Evolutionary conservation across 2,888 invertebrate genomes (phyloP), one percentile per base, ranked within the genome.

Genomic region (Erebia palarica): DNA sequence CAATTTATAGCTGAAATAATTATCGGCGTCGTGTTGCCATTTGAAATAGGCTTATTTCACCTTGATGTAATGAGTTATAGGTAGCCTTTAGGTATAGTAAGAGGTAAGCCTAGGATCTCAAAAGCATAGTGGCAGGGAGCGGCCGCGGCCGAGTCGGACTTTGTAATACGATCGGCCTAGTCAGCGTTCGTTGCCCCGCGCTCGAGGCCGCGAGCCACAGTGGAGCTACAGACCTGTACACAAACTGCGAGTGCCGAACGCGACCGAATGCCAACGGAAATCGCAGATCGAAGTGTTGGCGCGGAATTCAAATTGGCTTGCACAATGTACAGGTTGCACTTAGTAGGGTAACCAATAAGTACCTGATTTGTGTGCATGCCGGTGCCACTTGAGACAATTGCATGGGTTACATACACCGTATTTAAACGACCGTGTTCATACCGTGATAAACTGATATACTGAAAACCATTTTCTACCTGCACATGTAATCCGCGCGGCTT

Each of bases 131-230:
- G 90, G 89, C 87, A 89, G 91, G 91, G 92, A 90, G 90, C 87
- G 91, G 90, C 87, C 86, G 84, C 86, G 85, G 86, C 80, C 84
- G 82, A 85, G 84, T 91, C 90, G 91, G 92, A 92, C 92, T 92
- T 91, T 91, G 91, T 92, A 92, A 91, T 91, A 89, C 90, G 88
- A 90, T 91, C 91, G 92, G 90, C 92, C 92, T 92, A 92, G 91
- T 92, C 87, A 90, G 89, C 91, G 92, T 88, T 88, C 91, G 90
- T 93, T 92, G 92, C 90, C 92, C 93, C 79, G 86, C 78, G 79
- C 81, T 81, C 91, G 92, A 92, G 92, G 92, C 88, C 92, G 90
- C 83, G 68, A n/a, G 60, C 68, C n/a, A 8, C 42, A 42, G 21
- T 18, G 47, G 60, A 47, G 47, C 47, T 18, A 47, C 61, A 61